Evolutionary conservation across 2,113 vertebrate genomes (phyloP), one percentile per base, ranked within the genome.

Genomic region (Sterna hirundo): DNA sequence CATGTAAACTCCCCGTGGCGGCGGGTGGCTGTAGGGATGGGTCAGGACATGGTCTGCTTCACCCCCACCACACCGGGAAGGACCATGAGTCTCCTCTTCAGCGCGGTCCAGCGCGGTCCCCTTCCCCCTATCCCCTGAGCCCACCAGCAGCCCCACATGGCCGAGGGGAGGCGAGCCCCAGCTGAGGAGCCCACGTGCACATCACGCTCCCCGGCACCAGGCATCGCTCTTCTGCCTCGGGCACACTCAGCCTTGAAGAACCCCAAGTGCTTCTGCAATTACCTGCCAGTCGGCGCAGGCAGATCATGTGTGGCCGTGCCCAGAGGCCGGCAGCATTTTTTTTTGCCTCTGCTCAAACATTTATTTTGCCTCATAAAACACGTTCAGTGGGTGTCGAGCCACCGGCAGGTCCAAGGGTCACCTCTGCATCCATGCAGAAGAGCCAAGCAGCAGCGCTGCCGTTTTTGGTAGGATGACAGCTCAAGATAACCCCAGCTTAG

Each of bases 371-470:
- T 77, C 64, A 55, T 42, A 55, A 92, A 58, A 40, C 52, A 54
- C 13, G 6, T 3, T 18, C 57, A 55, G 32, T 0, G 0, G 9
- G 32, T 58, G 32, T 47, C 11, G 3, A 32, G 78, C 58, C 13
- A 16, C 57, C 0, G 2, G 13, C 6, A 19, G 17, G 20, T 64
- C 69, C 75, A 64, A 38, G 25, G 57, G 34, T 83, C 68, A 69
- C 54, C 44, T 38, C 58, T 29, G 60, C 20, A 26, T 14, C 61
- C 47, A 8, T 0, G 1, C 0, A 2, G 66, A 76, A 55, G 10
- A 82, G 29, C 61, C 8, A 6, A 86, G 78, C 2, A 6, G 55
- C 70, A 62, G 57, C 3, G 0, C 11, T 62, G 46, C n/a, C 15
- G 1, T 16, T 90, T 93, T 74, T 65, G 34, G 34, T 26, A 52